phyloP scores from a whole-genome alignment of 2,888 invertebrate species.

The Melipona bicolor region DNA sequence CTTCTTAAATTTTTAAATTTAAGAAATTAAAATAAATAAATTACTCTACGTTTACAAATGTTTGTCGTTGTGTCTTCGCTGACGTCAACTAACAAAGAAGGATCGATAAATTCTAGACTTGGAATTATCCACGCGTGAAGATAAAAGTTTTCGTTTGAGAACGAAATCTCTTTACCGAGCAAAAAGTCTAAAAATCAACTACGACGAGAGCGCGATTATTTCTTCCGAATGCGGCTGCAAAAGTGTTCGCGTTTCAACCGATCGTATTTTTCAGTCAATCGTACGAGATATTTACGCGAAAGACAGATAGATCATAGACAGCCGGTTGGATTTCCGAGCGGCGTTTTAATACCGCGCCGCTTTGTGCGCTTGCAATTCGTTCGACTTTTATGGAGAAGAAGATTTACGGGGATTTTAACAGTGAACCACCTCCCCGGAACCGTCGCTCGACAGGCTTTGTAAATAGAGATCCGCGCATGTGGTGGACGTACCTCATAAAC shows the following conservation, averaged over 20 bases:
- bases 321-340: slow-evolving; percentile 57
- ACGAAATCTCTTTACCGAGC: too few relatives aligned
- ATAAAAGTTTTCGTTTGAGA: too few relatives aligned
- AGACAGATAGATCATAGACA: slow-evolving; percentile 25
- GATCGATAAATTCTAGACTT: too few relatives aligned
- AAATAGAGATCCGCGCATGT: slow-evolving; percentile 20
- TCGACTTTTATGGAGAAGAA: slow-evolving; percentile 79
- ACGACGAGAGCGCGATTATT: neutral
- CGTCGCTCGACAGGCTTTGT: slow-evolving; percentile 25
- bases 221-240: too few relatives aligned
- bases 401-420: slow-evolving; percentile 78
- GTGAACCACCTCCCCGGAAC: slow-evolving; percentile 38
- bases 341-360: slow-evolving; percentile 65
- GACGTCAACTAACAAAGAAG: too few relatives aligned
- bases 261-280: neutral
- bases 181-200: neutral
- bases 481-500: slow-evolving; percentile 62
- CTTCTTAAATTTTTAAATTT: too few relatives aligned
- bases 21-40: too few relatives aligned
- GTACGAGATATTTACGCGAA: slow-evolving; percentile 19
- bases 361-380: slow-evolving; percentile 71
- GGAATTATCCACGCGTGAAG: too few relatives aligned
- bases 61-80: too few relatives aligned
- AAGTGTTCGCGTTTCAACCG: too few relatives aligned
- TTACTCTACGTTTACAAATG: too few relatives aligned